phyloP scores from a whole-genome alignment of 2,888 invertebrate genomes.

The Galerucella pusilla region DNA sequence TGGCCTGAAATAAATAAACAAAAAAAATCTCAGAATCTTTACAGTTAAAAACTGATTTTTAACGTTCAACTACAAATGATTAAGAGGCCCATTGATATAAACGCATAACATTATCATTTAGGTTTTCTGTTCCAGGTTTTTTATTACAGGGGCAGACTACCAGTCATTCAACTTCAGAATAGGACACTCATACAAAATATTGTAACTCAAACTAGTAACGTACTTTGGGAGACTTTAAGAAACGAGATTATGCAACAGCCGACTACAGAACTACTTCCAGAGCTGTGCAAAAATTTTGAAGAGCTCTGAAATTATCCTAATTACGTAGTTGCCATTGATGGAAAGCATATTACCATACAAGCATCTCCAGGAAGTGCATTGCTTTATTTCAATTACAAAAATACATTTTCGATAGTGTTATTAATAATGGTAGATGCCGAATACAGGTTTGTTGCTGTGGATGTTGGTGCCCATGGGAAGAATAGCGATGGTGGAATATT shows the following conservation, averaged over 20 bases:
- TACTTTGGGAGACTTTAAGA: conserved; percentile 36
- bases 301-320: not conserved
- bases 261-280: conserved; percentile 26
- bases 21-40: conserved; percentile 8
- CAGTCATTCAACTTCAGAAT: not conserved
- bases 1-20: conserved; percentile 31
- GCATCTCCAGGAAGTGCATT: conserved; percentile 25
- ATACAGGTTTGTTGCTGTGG: conserved; percentile 52
- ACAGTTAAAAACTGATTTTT: conserved; percentile 11
- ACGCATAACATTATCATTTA: conserved; percentile 21
- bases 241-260: conserved; percentile 29
- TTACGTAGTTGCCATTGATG: too few relatives aligned
- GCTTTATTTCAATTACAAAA: conserved; percentile 7
- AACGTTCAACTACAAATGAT: conserved; percentile 3
- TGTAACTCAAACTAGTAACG: conserved; percentile 34
- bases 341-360: too few relatives aligned
- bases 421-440: conserved; percentile 51
- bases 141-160: conserved; percentile 42
- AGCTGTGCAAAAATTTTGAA: conserved; percentile 27
- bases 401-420: conserved; percentile 49
- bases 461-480: conserved; percentile 35
- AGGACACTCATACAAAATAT: conserved; percentile 36
- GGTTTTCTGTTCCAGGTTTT: conserved; percentile 37
- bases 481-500: conserved; percentile 54
- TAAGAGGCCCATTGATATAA: conserved; percentile 9